Evolutionary conservation across 2,888 invertebrate genomes (phyloP).

Genomic region (Steromphala cineraria): DNA sequence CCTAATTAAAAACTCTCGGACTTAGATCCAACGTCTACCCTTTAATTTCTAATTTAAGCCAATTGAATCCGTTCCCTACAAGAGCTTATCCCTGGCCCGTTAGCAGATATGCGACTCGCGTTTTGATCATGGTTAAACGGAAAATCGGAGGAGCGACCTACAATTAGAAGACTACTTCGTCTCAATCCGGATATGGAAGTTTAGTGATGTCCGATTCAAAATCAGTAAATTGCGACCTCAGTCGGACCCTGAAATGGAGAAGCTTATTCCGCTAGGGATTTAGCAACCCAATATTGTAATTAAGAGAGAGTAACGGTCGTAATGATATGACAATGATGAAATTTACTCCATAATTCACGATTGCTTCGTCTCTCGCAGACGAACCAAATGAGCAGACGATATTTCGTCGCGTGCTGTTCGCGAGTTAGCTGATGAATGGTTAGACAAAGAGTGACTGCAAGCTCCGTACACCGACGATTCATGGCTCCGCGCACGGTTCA

Average conservation of each 20-base stretch:
- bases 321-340: background rate
- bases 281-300: background rate
- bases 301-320: background rate
- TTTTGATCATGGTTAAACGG: no score
- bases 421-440: background rate
- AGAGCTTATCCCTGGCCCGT: background rate
- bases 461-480: background rate
- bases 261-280: background rate
- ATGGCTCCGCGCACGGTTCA: background rate
- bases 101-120: no score
- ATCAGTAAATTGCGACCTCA: no score
- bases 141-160: no score
- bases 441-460: background rate
- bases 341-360: background rate
- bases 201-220: no score
- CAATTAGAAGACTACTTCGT: no score
- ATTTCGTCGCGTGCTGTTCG: slow-evolving; percentile 6
- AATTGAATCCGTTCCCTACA: background rate
- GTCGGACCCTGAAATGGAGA: no score
- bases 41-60: background rate
- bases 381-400: background rate
- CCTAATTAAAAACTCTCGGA: background rate
- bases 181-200: no score
- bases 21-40: background rate
- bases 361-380: background rate